These are phyloP conservation scores for Danionella dracula DNA, from an alignment of 2,797 vertebrate genomes.

Conservation along the genomic window DNA sequence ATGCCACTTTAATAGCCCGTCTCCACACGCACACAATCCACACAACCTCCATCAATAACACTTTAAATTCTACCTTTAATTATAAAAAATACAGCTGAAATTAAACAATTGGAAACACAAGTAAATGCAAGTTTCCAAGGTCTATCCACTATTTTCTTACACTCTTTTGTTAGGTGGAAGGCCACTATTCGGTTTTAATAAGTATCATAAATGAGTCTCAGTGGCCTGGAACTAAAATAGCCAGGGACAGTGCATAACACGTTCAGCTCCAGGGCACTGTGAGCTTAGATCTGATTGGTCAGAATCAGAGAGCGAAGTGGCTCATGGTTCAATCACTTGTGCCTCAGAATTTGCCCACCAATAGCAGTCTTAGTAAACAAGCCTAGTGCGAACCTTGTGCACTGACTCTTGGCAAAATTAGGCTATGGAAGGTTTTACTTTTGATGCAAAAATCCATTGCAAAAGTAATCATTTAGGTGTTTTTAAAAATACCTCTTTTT, in stretches of 20 bases:
- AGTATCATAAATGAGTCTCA: constrained; percentile 37
- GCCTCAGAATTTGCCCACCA: constrained; percentile 7
- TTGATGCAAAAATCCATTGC: no score
- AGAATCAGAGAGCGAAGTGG: constrained; percentile 14
- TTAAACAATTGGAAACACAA: no score
- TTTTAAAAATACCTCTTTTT: no score
- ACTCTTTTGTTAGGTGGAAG: constrained; percentile 2
- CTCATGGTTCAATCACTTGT: constrained; percentile 4
- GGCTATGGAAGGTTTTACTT: neutral
- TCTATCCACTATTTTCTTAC: neutral
- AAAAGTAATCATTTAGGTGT: no score
- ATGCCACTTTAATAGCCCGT: constrained; percentile 19
- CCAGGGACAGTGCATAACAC: constrained; percentile 20
- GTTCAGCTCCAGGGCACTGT: constrained; percentile 11
- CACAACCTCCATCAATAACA: neutral
- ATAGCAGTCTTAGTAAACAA: constrained; percentile 19
- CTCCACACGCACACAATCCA: neutral
- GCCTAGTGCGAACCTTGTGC: neutral
- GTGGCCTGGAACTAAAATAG: constrained; percentile 49
- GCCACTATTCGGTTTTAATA: constrained; percentile 14
- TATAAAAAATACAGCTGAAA: no score
- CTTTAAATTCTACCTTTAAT: no score
- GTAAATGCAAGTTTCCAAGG: no score
- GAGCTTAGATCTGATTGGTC: constrained; percentile 28
- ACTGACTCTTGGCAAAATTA: constrained; percentile 9